Conservation (phyloP, 2,888 invertebrate species). For the Drosophila anomalata region DNA sequence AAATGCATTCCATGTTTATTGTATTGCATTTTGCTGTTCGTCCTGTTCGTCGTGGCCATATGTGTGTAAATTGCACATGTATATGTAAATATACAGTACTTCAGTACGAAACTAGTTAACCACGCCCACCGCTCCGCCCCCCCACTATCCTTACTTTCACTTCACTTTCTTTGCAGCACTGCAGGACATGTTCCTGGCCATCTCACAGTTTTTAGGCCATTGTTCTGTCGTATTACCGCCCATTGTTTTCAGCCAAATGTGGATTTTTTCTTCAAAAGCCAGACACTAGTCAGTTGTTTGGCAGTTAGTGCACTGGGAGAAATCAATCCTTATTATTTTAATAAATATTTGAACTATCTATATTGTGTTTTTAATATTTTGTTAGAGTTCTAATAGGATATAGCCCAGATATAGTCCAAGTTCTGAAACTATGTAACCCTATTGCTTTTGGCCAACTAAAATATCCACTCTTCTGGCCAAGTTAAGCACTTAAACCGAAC, state of each 20-base stretch:
- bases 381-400: too few relatives aligned
- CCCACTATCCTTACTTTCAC: background rate
- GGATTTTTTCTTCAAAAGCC: background rate
- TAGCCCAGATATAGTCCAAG: too few relatives aligned
- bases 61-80: constrained; percentile 9
- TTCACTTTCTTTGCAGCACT: too few relatives aligned
- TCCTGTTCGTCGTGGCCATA: constrained; percentile 32
- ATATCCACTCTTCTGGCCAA: constrained; percentile 4
- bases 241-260: background rate
- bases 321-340: background rate
- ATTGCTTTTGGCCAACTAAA: too few relatives aligned
- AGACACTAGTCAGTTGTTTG: background rate
- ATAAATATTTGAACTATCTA: background rate
- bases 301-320: background rate
- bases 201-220: constrained; percentile 23
- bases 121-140: background rate
- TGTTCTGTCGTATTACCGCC: constrained; percentile 12
- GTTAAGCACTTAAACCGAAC: constrained; percentile 43
- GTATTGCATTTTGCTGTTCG: constrained; percentile 61
- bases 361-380: too few relatives aligned
- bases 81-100: background rate
- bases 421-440: too few relatives aligned
- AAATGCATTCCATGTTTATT: constrained; percentile 59
- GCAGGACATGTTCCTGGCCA: constrained; percentile 46
- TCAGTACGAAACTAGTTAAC: background rate